Conservation (phyloP, 1,140 invertebrate genomes). For the Battus philenor region DNA sequence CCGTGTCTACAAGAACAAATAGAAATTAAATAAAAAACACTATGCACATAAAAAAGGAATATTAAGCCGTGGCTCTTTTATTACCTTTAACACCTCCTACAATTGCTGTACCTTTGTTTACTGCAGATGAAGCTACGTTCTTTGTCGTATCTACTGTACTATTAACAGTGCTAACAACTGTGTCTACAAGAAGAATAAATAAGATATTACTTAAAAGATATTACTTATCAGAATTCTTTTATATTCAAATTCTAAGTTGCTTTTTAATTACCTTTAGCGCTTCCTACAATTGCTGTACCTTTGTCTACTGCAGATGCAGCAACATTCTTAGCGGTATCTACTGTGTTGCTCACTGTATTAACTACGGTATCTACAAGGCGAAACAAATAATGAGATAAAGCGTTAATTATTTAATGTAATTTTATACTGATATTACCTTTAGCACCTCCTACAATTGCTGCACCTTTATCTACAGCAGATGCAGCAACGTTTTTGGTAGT, state of each 20-base stretch:
- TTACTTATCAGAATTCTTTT: too few species aligned
- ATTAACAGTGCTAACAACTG: slow-evolving; percentile 25
- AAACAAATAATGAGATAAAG: slow-evolving; percentile 16
- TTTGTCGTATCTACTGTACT: slow-evolving; percentile 33
- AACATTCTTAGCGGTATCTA: slow-evolving; percentile 46
- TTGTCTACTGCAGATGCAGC: slow-evolving; percentile 41
- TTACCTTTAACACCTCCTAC: slow-evolving; percentile 30
- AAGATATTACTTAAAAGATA: too few species aligned
- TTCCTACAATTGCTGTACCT: slow-evolving; percentile 28
- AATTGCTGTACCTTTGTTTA: slow-evolving; percentile 27
- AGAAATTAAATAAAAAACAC: slow-evolving; percentile 20
- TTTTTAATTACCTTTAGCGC: slow-evolving; percentile 32
- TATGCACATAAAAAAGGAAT: too few species aligned
- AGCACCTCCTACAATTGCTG: slow-evolving; percentile 35
- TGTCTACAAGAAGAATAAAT: slow-evolving; percentile 25
- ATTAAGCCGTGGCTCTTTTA: too few species aligned
- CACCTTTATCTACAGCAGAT: slow-evolving; percentile 42
- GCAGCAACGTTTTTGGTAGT: slow-evolving; percentile 43
- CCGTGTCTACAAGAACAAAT: slow-evolving; percentile 25
- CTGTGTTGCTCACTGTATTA: slow-evolving; percentile 31
- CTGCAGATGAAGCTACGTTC: slow-evolving; percentile 29
- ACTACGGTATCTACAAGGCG: slow-evolving; percentile 28
- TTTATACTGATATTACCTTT: slow-evolving; percentile 25
- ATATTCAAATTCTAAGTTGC: slow-evolving; percentile 28
- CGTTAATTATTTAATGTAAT: background rate